phyloP scores from a whole-genome alignment of 2,797 vertebrate species.

The Champsocephalus gunnari region DNA sequence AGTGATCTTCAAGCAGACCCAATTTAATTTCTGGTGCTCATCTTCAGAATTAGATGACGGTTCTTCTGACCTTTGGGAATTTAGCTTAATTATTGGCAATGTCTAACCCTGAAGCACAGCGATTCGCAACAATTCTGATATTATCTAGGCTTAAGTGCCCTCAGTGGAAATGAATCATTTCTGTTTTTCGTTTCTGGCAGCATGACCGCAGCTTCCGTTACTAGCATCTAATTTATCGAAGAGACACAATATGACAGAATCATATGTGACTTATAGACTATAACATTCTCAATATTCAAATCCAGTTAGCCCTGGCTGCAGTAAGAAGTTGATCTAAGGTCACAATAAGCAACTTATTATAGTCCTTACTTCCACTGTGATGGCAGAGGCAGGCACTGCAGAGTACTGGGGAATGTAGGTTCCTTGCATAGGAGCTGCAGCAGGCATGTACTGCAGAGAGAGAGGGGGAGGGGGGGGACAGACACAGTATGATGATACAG shows the following conservation, averaged over 20 bases:
- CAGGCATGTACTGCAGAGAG: constrained; percentile 95
- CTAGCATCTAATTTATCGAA: neutral
- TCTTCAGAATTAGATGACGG: constrained; percentile 14
- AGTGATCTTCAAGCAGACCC: neutral
- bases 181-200: neutral
- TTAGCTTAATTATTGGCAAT: neutral
- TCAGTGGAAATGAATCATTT: neutral
- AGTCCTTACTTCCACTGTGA: constrained; percentile 97
- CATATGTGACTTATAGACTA: neutral
- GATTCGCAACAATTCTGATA: constrained; percentile 2
- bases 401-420: constrained; percentile 99
- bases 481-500: constrained; percentile 5
- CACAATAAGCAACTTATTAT: constrained; percentile 1
- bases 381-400: constrained; percentile 99
- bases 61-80: neutral
- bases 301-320: neutral
- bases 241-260: neutral
- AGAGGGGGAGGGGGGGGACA: constrained; percentile 13
- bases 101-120: neutral
- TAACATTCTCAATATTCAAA: neutral
- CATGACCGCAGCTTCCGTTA: neutral
- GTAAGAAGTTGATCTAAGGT: neutral
- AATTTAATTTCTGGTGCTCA: constrained; percentile 4
- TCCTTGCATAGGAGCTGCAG: constrained; percentile 99
- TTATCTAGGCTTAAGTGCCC: neutral